Conservation (phyloP, 2,113 vertebrate species). For the Cercopithecus mona region DNA sequence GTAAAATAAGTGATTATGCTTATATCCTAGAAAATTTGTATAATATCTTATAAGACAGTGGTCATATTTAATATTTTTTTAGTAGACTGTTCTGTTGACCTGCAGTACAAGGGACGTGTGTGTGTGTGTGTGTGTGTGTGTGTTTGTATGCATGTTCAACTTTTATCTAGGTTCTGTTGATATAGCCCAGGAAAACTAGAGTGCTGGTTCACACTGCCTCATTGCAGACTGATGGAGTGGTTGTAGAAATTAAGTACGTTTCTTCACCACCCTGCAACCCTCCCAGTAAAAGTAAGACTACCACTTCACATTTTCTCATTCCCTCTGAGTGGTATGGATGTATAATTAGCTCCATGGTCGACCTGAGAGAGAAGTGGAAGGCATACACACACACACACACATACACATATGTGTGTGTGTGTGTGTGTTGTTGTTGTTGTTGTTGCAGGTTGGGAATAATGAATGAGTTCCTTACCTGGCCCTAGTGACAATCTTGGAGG, state of each 20-base stretch:
- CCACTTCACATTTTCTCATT: not conserved
- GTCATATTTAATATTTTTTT: not conserved
- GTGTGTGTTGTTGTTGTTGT: no score
- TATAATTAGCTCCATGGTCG: not conserved
- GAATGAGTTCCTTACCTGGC: not conserved
- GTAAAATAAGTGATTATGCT: not conserved
- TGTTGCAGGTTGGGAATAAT: not conserved
- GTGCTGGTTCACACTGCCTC: not conserved
- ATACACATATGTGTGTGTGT: not conserved
- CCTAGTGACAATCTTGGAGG: not conserved
- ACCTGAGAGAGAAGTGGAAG: not conserved
- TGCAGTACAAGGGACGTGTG: not conserved
- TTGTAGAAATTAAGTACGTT: not conserved
- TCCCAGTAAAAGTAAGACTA: not conserved
- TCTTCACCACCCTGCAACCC: not conserved
- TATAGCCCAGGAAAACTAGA: not conserved
- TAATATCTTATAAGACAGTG: not conserved
- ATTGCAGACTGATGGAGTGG: not conserved
- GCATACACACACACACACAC: not conserved
- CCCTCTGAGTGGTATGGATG: not conserved
- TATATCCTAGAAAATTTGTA: not conserved
- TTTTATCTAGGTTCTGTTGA: not conserved
- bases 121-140: not conserved
- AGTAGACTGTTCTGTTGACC: not conserved
- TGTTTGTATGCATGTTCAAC: not conserved